These are phyloP conservation scores for Neoitamus cyanurus DNA, from an alignment of 2,888 invertebrate genomes.

Conservation along the genomic window DNA sequence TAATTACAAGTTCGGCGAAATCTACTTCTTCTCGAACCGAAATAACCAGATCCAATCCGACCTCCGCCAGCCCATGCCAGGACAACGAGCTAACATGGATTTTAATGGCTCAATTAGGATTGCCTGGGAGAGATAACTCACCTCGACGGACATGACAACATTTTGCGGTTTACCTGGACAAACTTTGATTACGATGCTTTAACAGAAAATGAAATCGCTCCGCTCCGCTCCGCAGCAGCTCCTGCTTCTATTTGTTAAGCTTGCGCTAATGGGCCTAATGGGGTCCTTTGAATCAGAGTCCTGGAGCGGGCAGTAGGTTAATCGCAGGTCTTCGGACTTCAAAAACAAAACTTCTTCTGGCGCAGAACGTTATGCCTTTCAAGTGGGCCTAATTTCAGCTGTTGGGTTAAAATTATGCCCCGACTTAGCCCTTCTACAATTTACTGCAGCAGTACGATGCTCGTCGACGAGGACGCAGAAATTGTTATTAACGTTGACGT, in stretches of 20 bases:
- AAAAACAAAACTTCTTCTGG: background rate
- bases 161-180: constrained; percentile 22
- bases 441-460: background rate
- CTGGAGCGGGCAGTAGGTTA: background rate
- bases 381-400: background rate
- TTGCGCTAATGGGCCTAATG: background rate
- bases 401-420: background rate
- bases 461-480: background rate
- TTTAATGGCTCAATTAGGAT: constrained; percentile 41
- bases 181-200: constrained; percentile 20
- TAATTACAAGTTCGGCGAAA: constrained; percentile 21
- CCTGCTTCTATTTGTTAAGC: background rate
- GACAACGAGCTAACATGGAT: background rate
- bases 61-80: background rate
- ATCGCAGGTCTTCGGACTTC: background rate
- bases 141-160: constrained; percentile 34
- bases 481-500: constrained; percentile 1
- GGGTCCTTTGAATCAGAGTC: background rate
- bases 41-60: background rate
- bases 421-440: background rate
- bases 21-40: background rate
- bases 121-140: background rate
- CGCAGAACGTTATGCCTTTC: background rate
- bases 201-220: constrained; percentile 13
- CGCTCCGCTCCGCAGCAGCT: background rate